A percentile compares a stretch with the other conserved stretches of the same genome.
Evolutionary conservation across 2,113 vertebrate genomes (phyloP).

Genomic region (Muscicapa adusta): DNA sequence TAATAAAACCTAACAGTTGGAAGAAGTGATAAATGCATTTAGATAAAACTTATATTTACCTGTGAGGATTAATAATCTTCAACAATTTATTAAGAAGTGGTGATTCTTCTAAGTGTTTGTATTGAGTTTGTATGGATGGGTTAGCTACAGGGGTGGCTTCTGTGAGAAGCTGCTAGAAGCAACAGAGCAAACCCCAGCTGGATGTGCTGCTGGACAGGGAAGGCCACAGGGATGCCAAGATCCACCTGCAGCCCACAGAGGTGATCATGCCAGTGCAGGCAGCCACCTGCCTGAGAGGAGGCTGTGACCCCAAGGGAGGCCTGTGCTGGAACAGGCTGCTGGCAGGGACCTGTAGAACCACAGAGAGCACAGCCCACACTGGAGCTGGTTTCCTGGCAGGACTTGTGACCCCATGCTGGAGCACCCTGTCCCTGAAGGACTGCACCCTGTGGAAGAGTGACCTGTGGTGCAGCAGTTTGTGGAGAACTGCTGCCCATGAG

Average conservation of each 20-base stretch:
- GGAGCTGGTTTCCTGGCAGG: not conserved
- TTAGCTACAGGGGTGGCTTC: not conserved
- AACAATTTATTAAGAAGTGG: not conserved
- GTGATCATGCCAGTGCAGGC: not conserved
- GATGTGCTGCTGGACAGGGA: not conserved
- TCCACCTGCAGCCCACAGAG: not conserved
- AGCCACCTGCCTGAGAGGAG: not conserved
- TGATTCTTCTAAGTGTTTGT: not conserved
- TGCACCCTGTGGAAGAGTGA: not conserved
- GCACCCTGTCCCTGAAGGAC: not conserved
- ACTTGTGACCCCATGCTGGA: not conserved
- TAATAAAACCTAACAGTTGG: not conserved
- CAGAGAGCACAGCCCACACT: not conserved
- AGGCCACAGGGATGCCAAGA: not conserved
- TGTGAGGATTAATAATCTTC: not conserved
- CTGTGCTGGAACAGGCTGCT: not conserved
- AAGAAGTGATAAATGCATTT: not conserved
- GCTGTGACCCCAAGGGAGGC: not conserved
- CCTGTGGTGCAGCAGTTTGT: accelerated
- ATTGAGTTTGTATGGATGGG: not conserved
- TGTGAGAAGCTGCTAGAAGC: not conserved
- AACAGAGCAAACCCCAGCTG: not conserved
- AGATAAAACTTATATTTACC: not conserved
- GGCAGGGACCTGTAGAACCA: not conserved
- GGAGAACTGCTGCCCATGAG: not conserved